Evolutionary conservation across 2,797 vertebrate species (phyloP), one percentile per base, ranked within the genome.

Genomic region (Falco cherrug): DNA sequence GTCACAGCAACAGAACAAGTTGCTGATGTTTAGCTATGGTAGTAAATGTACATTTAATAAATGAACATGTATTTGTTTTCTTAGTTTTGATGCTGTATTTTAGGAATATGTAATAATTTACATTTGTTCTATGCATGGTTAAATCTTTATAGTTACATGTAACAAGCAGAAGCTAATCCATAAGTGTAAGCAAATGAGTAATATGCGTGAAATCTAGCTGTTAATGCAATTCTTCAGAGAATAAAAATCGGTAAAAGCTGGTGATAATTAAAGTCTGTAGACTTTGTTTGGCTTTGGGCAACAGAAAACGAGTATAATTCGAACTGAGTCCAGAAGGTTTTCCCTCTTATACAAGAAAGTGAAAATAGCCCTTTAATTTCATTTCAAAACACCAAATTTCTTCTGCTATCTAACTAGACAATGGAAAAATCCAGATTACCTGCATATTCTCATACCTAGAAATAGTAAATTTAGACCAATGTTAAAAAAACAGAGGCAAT

Each of bases 331-430:
- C 28, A 33, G 25, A 60, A 53, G 28, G 47, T 57, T 71, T 87
- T 87, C 31, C 11, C 11, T 89, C 28, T 82, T 39, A 24, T 19
- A 22, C 9, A 37, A 64, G 33, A 65, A 51, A 37, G 13, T 54
- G 12, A 69, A 89, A 87, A 28, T 29, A 50, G 8, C 2, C 9
- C 16, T 90, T 83, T 26, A 29, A 59, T 83, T 70, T 80, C 2
- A 50, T 63, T 82, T 37, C 2, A 67, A 50, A 8, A 0, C 0
- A 2, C 2, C 6, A 24, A 4, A 70, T 78, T 56, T 80, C 22
- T 68, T 86, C 21, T 64, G 3, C 67, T 68, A 11, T 48, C 8
- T 47, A 57, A 56, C 5, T 3, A 63, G 33, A 28, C 11, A 59
- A 9, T 33, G 25, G 26, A 76, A 91, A 86, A 84, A 21, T 14